Evolutionary conservation across 2,797 vertebrate genomes (phyloP).

Genomic region (Eulemur rubriventer): DNA sequence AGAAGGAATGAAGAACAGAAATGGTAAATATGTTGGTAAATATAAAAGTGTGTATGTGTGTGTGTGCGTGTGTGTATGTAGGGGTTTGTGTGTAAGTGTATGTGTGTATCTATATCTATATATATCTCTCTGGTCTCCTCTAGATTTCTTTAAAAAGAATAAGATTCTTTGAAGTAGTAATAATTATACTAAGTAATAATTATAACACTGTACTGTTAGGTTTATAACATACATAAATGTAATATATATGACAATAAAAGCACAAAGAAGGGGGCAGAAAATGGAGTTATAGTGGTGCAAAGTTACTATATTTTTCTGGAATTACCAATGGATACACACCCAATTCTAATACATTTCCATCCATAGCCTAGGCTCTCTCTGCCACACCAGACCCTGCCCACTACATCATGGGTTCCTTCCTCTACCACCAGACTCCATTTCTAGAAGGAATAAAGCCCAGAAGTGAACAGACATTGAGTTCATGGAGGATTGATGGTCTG

Average conservation of each 20-base stretch:
- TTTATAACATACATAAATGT: neutral
- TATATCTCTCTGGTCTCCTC: neutral
- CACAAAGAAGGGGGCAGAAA: neutral
- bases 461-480: neutral
- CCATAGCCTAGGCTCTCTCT: neutral
- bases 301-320: neutral
- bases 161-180: neutral
- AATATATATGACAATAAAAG: neutral
- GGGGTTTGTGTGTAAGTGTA: neutral
- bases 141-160: neutral
- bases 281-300: neutral
- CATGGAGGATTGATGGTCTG: neutral
- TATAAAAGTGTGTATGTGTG: neutral
- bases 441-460: neutral
- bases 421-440: neutral
- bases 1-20: neutral
- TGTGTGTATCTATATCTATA: neutral
- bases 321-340: neutral
- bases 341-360: neutral
- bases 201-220: neutral
- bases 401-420: neutral
- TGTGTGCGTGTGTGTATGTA: neutral
- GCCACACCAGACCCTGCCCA: neutral
- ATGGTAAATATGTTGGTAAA: neutral
- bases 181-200: neutral